These are phyloP conservation scores for Serranus cabrilla DNA, from an alignment of 2,797 vertebrate species.

Conservation along the genomic window DNA sequence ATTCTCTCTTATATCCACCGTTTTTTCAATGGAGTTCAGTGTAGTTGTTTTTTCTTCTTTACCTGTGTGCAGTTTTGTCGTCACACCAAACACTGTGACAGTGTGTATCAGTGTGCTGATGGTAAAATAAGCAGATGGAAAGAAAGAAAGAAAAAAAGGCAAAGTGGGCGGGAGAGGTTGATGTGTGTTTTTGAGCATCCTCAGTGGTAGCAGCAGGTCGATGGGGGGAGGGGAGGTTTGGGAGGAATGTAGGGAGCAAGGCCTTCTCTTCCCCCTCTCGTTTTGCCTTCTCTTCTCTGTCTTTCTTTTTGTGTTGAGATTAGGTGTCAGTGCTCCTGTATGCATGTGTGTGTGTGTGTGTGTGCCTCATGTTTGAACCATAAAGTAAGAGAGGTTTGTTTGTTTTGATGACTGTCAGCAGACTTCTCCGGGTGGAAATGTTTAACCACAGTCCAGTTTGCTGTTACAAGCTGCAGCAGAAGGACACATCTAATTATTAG, in stretches of 20 bases:
- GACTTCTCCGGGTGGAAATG: conserved; percentile 68
- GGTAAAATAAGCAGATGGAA: conserved; percentile 60
- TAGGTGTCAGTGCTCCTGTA: conserved; percentile 75
- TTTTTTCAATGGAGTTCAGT: neutral
- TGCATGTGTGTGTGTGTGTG: conserved; percentile 26
- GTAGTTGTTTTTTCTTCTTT: conserved; percentile 8
- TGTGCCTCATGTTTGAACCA: conserved; percentile 68
- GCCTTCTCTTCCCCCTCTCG: conserved; percentile 66
- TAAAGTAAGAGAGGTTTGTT: conserved; percentile 67
- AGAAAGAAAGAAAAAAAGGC: neutral
- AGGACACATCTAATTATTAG: conserved; percentile 61
- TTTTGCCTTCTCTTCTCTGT: conserved; percentile 41
- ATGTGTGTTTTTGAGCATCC: conserved; percentile 81
- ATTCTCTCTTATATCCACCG: neutral
- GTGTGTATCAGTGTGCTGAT: conserved; percentile 39
- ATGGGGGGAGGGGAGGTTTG: conserved; percentile 77
- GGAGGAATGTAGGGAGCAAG: conserved; percentile 92
- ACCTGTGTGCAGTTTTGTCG: conserved; percentile 53
- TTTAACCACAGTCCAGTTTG: conserved; percentile 72
- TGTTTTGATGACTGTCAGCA: conserved; percentile 74
- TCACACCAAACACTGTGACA: conserved; percentile 58
- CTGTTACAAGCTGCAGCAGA: conserved; percentile 59
- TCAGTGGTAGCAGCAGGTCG: conserved; percentile 82
- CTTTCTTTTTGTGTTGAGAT: conserved; percentile 68
- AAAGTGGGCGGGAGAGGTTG: conserved; percentile 30